Evolutionary conservation across 1,140 invertebrate species (phyloP), one percentile per base, ranked within the genome.

Genomic region (Aphis gossypii): DNA sequence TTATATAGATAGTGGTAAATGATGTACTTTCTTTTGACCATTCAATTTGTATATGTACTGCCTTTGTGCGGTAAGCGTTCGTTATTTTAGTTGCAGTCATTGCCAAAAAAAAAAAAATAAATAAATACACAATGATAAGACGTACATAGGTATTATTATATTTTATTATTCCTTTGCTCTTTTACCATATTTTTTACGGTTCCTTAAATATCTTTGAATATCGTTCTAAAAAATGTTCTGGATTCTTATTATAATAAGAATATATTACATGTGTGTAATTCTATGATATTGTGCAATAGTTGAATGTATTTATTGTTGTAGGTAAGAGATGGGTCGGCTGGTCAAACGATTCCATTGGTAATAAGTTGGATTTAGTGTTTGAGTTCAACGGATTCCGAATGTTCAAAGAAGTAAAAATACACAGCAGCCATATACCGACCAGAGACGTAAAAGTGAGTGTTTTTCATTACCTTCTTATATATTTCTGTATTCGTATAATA

Each of bases 251-350:
- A 84, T 84, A 84, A 83, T 44, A 84, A 84, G 44, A 84, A 84
- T 4, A n/a, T n/a, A n/a, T n/a, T n/a, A 76, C n/a, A 11, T 14
- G 60, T 14, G 30, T 20, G 6, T 76, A 76, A 76, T 76, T 76
- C 14, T n/a, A 14, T 76, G 30, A 35, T n/a, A 84, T 84, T 41
- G 30, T 38, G 9, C 83, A 5, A 30, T 9, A 23, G 25, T 44
- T 84, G 83, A 41, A 84, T 84, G 14, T 76, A 18, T 18, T 76
- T 76, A 20, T 88, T 88, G 46, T 96, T 95, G 94, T 95, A 96
- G 98, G 97, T 92, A 97, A 97, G 93, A 97, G 98, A 94, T 99
- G 98, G 98, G 97, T 99, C 5, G 98, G 98, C 20, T 99, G 98
- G 98, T 96, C 96, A 93, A 94, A 96, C 94, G 96, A 91, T 93